A percentile compares a stretch with the other conserved stretches of the same genome.
Evolutionary conservation across 2,113 vertebrate genomes (phyloP).

Genomic region (Raja brachyura): DNA sequence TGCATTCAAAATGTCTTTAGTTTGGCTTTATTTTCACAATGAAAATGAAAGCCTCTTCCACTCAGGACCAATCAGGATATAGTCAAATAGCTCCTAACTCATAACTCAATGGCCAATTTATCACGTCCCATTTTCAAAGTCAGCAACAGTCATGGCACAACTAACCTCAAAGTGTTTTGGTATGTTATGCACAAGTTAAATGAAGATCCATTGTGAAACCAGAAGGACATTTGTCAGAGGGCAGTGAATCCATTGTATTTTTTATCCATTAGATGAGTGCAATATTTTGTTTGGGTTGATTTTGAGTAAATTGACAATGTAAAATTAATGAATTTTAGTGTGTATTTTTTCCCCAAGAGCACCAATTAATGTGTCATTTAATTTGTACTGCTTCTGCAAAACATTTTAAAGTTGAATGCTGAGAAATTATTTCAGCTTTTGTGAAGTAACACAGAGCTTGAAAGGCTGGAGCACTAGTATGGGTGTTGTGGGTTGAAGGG

Average conservation of each 20-base stretch:
- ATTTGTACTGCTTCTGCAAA: neutral
- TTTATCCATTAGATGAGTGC: neutral
- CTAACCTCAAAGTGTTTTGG: neutral
- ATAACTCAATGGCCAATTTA: neutral
- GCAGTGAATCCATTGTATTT: neutral
- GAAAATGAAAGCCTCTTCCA: neutral
- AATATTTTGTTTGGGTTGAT: neutral
- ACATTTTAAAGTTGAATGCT: neutral
- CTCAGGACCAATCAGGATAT: neutral
- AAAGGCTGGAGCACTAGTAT: neutral
- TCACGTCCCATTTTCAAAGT: neutral
- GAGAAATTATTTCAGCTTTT: neutral
- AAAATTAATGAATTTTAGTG: neutral
- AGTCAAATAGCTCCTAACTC: neutral
- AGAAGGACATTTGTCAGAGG: neutral
- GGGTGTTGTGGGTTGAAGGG: too few relatives aligned
- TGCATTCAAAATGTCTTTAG: neutral
- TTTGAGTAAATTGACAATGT: neutral
- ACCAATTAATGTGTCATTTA: neutral
- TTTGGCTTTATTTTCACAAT: neutral
- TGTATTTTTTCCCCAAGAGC: neutral
- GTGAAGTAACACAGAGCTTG: neutral
- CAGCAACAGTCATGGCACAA: neutral
- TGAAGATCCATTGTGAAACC: neutral
- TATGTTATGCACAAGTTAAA: neutral